Conservation (phyloP, 2,888 invertebrate species). For the Miltochrista miniata region DNA sequence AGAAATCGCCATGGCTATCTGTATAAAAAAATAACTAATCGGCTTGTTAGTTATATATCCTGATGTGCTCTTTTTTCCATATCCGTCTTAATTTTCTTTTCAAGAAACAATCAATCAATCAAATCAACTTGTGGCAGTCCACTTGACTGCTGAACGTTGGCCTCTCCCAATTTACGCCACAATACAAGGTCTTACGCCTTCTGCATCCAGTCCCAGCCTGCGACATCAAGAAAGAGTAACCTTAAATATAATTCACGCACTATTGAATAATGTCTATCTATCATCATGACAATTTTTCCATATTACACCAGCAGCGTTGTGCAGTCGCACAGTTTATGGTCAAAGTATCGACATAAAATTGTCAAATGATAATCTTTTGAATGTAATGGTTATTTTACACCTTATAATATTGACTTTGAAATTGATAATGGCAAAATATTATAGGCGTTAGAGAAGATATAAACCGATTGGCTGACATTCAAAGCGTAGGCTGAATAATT, state of each 20-base stretch:
- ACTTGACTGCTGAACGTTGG: too few relatives aligned
- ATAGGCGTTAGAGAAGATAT: conserved; percentile 30
- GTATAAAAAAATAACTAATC: too few relatives aligned
- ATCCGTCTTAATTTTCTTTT: too few relatives aligned
- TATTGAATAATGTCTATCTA: not conserved
- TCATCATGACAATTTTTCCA: conserved; percentile 17
- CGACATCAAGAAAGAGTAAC: not conserved
- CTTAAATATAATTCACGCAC: not conserved
- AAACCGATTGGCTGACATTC: conserved; percentile 34
- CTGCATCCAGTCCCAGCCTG: too few relatives aligned
- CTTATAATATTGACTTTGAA: conserved; percentile 41
- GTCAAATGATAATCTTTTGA: conserved; percentile 45
- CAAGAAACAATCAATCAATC: too few relatives aligned
- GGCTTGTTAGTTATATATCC: too few relatives aligned
- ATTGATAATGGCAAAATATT: conserved; percentile 38
- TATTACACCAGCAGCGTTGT: conserved; percentile 31
- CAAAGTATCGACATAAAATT: conserved; percentile 39
- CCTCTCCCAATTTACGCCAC: too few relatives aligned
- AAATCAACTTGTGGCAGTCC: too few relatives aligned
- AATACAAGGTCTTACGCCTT: too few relatives aligned
- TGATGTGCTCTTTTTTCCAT: too few relatives aligned
- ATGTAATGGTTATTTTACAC: conserved; percentile 42
- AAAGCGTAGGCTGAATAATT: conserved; percentile 31
- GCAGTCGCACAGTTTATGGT: conserved; percentile 27
- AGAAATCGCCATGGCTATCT: too few relatives aligned